These are phyloP conservation scores for Gymnocypris eckloni DNA, from an alignment of 2,797 vertebrate species.

Conservation along the genomic window DNA sequence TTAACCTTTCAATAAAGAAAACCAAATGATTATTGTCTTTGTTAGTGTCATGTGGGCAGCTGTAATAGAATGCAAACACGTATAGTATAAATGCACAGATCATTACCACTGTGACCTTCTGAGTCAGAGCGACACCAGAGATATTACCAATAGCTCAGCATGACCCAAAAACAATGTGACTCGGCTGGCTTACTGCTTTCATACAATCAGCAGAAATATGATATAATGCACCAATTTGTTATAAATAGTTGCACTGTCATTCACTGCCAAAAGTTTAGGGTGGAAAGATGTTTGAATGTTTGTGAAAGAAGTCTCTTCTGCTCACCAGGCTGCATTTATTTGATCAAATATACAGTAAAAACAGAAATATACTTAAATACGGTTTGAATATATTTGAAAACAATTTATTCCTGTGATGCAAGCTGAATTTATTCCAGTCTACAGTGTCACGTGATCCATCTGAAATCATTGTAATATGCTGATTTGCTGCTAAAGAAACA, in stretches of 20 bases:
- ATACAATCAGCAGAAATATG: neutral
- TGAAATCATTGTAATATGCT: neutral
- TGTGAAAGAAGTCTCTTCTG: neutral
- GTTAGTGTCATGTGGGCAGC: neutral
- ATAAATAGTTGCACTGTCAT: neutral
- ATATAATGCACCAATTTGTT: neutral
- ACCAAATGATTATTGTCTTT: neutral
- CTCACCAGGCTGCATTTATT: neutral
- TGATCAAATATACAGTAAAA: neutral
- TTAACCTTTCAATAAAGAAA: conserved; percentile 43
- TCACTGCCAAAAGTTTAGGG: neutral
- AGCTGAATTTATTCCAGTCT: neutral
- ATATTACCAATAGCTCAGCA: neutral
- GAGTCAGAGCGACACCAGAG: neutral
- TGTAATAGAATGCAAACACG: neutral
- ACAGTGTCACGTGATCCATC: neutral
- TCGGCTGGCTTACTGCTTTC: neutral
- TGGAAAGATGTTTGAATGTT: neutral
- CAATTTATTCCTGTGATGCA: neutral
- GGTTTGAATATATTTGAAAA: neutral
- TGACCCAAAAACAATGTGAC: neutral
- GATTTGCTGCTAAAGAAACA: neutral
- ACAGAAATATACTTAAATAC: neutral
- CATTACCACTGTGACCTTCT: neutral
- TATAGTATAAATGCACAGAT: neutral